Conservation (phyloP, 2,113 vertebrate species). For the Brienomyrus longianalis region DNA sequence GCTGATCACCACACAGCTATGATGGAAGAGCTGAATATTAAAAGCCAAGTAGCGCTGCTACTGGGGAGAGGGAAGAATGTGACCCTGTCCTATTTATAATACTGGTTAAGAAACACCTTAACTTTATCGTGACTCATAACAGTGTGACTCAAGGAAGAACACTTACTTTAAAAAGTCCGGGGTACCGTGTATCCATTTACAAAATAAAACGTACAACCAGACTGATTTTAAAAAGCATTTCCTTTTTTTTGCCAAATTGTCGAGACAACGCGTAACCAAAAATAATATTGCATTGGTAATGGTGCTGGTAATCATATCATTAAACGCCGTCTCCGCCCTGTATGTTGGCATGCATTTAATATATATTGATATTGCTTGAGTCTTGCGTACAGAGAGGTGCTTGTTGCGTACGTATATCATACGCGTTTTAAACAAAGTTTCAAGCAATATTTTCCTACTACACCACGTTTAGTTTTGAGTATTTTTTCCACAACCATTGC, state of each 20-base stretch:
- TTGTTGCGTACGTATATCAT: not conserved
- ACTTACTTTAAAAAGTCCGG: not conserved
- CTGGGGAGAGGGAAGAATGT: conserved; percentile 53
- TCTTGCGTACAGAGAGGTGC: not conserved
- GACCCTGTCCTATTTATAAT: conserved; percentile 90
- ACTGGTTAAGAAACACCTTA: conserved; percentile 63
- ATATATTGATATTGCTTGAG: not conserved
- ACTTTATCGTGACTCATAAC: not conserved
- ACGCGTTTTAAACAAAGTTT: not conserved
- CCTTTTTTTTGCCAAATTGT: not conserved
- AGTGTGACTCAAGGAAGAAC: not conserved
- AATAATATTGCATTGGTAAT: not conserved
- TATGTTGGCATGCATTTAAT: not conserved
- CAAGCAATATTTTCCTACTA: not conserved
- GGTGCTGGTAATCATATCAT: not conserved
- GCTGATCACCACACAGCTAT: conserved; percentile 41
- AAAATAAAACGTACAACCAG: not conserved
- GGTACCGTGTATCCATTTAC: not conserved
- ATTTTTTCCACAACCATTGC: not conserved
- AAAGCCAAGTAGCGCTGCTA: conserved; percentile 48
- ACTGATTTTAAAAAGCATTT: not conserved
- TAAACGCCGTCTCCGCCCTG: not conserved
- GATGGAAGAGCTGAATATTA: conserved; percentile 48
- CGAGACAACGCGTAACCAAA: not conserved
- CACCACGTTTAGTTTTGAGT: not conserved